Evolutionary conservation across 2,888 invertebrate genomes (phyloP).

Genomic region (Leptarthrus brevirostris): DNA sequence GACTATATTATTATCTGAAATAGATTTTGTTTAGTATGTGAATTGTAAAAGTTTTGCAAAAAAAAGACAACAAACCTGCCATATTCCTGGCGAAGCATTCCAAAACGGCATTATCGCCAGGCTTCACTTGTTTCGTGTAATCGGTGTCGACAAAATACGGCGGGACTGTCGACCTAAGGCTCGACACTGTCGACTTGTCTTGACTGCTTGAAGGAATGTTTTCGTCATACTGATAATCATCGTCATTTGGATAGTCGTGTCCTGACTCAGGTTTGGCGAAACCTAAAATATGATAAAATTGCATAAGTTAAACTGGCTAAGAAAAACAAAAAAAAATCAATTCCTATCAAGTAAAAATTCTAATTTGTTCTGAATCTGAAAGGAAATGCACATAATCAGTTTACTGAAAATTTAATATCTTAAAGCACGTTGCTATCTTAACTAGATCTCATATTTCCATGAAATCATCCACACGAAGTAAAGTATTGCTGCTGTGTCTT

Average conservation of each 20-base stretch:
- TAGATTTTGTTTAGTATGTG: neutral
- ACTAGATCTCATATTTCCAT: slow-evolving; percentile 37
- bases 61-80: slow-evolving; percentile 42
- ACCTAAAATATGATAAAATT: slow-evolving; percentile 21
- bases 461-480: slow-evolving; percentile 16
- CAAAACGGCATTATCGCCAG: slow-evolving; percentile 46
- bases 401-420: slow-evolving; percentile 18
- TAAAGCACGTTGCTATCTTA: slow-evolving; percentile 18
- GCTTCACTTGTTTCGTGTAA: slow-evolving; percentile 36
- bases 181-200: slow-evolving; percentile 38
- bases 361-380: neutral
- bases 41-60: too few species aligned
- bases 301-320: neutral
- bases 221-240: slow-evolving; percentile 39
- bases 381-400: slow-evolving; percentile 5
- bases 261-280: slow-evolving; percentile 18
- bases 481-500: slow-evolving; percentile 6
- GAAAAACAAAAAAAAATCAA: too few species aligned
- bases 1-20: slow-evolving; percentile 55
- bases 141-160: slow-evolving; percentile 29
- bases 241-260: slow-evolving; percentile 7
- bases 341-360: too few species aligned
- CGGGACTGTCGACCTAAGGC: slow-evolving; percentile 45
- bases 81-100: slow-evolving; percentile 47
- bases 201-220: slow-evolving; percentile 27